These are phyloP conservation scores for Chelonus insularis DNA, from an alignment of 1,140 invertebrate species.

Conservation along the genomic window DNA sequence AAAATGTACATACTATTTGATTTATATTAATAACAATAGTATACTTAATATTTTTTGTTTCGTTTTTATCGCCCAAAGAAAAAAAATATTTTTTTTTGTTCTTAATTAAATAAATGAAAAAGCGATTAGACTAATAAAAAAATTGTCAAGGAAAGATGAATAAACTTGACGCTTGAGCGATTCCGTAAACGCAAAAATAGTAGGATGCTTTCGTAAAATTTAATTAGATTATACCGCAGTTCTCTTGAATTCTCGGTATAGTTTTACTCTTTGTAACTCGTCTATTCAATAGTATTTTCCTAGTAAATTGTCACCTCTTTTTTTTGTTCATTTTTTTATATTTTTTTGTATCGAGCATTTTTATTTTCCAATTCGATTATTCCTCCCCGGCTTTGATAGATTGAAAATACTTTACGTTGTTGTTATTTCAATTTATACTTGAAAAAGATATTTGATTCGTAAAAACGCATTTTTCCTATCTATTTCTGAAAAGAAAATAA, in stretches of 20 bases:
- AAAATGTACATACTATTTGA: too few relatives aligned
- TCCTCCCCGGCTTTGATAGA: background rate
- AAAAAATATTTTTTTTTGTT: too few relatives aligned
- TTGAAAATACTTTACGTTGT: background rate
- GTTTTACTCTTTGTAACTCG: background rate
- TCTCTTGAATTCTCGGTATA: too few relatives aligned
- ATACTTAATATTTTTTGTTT: too few relatives aligned
- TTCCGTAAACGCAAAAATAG: background rate
- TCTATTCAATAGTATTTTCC: background rate
- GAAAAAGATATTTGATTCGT: too few relatives aligned
- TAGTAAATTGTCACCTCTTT: background rate
- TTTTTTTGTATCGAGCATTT: background rate
- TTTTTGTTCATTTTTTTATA: background rate
- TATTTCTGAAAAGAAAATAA: too few relatives aligned
- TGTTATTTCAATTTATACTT: too few relatives aligned
- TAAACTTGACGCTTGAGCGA: background rate
- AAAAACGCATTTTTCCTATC: too few relatives aligned
- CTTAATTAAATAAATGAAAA: too few relatives aligned
- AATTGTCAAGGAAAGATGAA: background rate
- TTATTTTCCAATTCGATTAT: background rate
- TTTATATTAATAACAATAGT: too few relatives aligned
- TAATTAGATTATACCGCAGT: conserved; percentile 8
- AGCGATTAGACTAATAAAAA: background rate
- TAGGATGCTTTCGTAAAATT: background rate
- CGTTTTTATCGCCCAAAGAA: too few relatives aligned